Conservation (phyloP, 2,797 vertebrate genomes). For the Pagetopsis macropterus region DNA sequence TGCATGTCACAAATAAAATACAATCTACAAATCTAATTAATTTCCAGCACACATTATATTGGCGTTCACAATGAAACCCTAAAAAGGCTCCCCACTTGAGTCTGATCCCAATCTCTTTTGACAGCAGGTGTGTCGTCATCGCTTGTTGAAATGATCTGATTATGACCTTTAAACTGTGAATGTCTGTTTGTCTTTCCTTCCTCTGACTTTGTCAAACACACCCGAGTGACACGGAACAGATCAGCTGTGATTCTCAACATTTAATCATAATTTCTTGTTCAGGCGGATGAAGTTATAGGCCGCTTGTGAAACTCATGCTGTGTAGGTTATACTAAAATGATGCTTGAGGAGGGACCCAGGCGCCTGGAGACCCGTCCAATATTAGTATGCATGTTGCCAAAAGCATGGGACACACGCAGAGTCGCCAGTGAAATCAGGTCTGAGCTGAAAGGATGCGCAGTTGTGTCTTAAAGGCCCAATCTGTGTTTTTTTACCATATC, state of each 20-base stretch:
- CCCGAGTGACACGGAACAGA: neutral
- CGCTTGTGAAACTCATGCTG: slow-evolving; percentile 53
- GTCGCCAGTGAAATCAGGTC: slow-evolving; percentile 35
- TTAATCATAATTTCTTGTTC: slow-evolving; percentile 36
- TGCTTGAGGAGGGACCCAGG: slow-evolving; percentile 48
- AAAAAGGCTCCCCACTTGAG: neutral
- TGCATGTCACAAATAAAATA: neutral
- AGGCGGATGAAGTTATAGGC: slow-evolving; percentile 26
- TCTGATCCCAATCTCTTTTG: slow-evolving; percentile 14
- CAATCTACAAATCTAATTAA: neutral
- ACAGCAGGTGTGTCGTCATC: slow-evolving; percentile 1
- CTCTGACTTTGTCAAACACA: slow-evolving; percentile 30
- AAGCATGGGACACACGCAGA: slow-evolving; percentile 36
- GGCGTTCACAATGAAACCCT: neutral
- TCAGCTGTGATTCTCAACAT: slow-evolving; percentile 18
- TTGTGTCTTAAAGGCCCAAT: slow-evolving; percentile 41
- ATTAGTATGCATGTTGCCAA: slow-evolving; percentile 68
- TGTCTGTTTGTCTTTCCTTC: neutral
- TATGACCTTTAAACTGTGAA: slow-evolving; percentile 17
- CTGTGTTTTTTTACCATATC: neutral
- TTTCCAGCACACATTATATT: neutral
- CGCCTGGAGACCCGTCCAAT: slow-evolving; percentile 39
- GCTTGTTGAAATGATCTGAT: neutral
- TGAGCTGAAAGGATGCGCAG: slow-evolving; percentile 34
- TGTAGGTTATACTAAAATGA: slow-evolving; percentile 62